Conservation (phyloP, 2,888 invertebrate species). For the Ernsta delagoae region DNA sequence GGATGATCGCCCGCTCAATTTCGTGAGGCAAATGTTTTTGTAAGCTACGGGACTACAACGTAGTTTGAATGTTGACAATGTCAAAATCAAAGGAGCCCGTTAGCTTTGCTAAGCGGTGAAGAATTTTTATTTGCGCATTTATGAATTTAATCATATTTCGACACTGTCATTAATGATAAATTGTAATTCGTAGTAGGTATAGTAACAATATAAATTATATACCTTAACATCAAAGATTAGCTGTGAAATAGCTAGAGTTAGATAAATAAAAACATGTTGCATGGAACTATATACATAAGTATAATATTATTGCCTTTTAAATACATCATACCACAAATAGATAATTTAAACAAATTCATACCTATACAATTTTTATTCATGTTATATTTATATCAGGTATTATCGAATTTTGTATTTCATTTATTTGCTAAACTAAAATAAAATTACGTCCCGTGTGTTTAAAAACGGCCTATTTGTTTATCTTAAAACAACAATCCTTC, state of each 20-base stretch:
- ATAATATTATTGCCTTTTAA: neutral
- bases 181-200: no score
- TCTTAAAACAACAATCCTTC: constrained; percentile 32
- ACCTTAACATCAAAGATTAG: neutral
- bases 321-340: neutral
- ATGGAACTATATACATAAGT: neutral
- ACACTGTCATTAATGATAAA: no score
- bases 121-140: no score
- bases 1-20: constrained; percentile 70
- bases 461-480: constrained; percentile 34
- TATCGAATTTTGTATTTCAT: constrained; percentile 22
- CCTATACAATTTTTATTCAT: constrained; percentile 13
- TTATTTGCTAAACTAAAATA: constrained; percentile 23
- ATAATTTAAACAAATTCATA: constrained; percentile 3
- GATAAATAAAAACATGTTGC: neutral
- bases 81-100: neutral
- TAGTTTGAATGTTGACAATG: constrained; percentile 10
- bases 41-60: constrained; percentile 43
- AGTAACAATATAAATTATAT: neutral
- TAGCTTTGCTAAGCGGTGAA: no score
- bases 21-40: constrained; percentile 72
- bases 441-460: constrained; percentile 22
- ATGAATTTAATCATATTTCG: no score
- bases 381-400: neutral
- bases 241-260: neutral